A percentile compares a stretch with the other conserved stretches of the same genome.
Conservation (phyloP, 2,888 invertebrate genomes). For the Morpho achilles region DNA sequence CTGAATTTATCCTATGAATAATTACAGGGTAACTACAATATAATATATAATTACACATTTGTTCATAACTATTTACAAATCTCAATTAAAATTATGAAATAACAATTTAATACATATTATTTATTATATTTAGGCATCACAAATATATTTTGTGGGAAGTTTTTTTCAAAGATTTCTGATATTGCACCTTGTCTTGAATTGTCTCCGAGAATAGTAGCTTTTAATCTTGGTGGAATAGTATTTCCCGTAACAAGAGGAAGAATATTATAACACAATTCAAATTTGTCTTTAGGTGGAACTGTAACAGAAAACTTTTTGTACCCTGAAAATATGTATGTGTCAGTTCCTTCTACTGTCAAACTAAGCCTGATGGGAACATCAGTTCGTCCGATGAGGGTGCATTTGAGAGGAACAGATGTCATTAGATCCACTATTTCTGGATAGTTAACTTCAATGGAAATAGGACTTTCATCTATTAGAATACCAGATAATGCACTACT, state of each 20-base stretch:
- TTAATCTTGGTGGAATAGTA: constrained; percentile 83
- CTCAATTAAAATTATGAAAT: constrained; percentile 34
- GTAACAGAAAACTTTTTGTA: constrained; percentile 88
- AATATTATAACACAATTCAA: constrained; percentile 85
- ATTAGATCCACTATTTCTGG: constrained; percentile 88
- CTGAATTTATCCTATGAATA: constrained; percentile 59
- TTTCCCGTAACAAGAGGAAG: constrained; percentile 88
- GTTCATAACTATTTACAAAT: constrained; percentile 68
- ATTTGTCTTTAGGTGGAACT: constrained; percentile 80
- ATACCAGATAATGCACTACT: constrained; percentile 78
- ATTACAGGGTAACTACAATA: constrained; percentile 64
- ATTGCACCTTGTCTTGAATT: constrained; percentile 56
- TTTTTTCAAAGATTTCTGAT: constrained; percentile 70
- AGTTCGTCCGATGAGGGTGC: constrained; percentile 86
- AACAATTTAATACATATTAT: constrained; percentile 40
- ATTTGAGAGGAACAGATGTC: constrained; percentile 84
- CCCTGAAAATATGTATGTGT: constrained; percentile 97
- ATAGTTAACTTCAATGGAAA: constrained; percentile 79
- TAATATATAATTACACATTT: constrained; percentile 60
- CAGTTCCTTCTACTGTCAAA: constrained; percentile 88
- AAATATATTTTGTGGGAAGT: constrained; percentile 72
- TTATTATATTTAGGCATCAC: constrained; percentile 76
- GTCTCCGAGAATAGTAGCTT: constrained; percentile 71
- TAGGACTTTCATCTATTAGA: constrained; percentile 80
- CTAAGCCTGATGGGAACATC: constrained; percentile 84